phyloP scores from a whole-genome alignment of 2,888 invertebrate genomes.

The Thereva nobilitata region DNA sequence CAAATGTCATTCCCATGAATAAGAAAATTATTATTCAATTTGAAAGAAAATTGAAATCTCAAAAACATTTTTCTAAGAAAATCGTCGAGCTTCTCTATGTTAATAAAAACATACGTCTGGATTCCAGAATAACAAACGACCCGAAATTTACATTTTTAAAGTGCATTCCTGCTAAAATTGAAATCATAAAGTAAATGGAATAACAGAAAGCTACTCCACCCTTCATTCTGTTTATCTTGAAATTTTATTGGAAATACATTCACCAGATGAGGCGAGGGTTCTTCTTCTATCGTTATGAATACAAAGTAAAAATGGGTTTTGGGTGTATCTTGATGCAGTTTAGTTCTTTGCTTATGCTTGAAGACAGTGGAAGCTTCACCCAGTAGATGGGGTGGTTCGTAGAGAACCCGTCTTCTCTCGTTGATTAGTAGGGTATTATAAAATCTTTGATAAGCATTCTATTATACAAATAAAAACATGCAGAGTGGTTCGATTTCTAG shows the following conservation, averaged over 20 bases:
- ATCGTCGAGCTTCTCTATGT: not conserved
- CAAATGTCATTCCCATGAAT: too few relatives aligned
- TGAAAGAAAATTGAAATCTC: not conserved
- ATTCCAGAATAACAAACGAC: slow-evolving; percentile 3
- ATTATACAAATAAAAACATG: too few relatives aligned
- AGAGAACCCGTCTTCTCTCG: too few relatives aligned
- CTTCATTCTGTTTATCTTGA: not conserved
- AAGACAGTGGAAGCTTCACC: too few relatives aligned
- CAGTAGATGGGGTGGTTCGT: too few relatives aligned
- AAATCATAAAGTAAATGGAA: not conserved
- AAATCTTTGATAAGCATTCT: too few relatives aligned
- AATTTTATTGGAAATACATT: slow-evolving; percentile 7
- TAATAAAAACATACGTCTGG: not conserved
- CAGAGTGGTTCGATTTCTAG: too few relatives aligned
- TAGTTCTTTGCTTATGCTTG: too few relatives aligned
- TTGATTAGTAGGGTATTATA: too few relatives aligned
- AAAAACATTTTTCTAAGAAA: not conserved
- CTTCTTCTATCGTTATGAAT: not conserved
- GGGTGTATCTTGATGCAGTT: too few relatives aligned
- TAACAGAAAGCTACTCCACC: not conserved
- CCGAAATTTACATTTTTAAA: slow-evolving; percentile 5
- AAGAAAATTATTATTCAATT: too few relatives aligned
- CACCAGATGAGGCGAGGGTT: not conserved
- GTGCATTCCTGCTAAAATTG: slow-evolving; percentile 3
- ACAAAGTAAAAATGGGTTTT: not conserved